These are phyloP conservation scores for Adineta ricciae DNA, from an alignment of 2,888 invertebrate genomes.

Conservation along the genomic window DNA sequence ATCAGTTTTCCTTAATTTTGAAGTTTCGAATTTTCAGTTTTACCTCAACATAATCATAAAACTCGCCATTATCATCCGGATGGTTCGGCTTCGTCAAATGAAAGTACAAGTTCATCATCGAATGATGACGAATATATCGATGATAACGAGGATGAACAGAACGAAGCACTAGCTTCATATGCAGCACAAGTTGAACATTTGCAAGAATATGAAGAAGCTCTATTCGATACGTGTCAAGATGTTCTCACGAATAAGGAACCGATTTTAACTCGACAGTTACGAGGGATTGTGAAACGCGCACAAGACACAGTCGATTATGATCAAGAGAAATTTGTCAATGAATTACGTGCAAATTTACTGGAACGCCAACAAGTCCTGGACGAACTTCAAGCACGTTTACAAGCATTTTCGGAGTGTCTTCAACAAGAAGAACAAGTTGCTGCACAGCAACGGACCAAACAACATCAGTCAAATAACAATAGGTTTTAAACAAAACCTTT, in stretches of 20 bases:
- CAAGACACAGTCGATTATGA: neutral
- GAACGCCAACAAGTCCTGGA: neutral
- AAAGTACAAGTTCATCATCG: neutral
- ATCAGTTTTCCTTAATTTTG: neutral
- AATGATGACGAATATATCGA: neutral
- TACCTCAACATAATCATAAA: neutral
- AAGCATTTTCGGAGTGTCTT: neutral
- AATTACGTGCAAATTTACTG: neutral
- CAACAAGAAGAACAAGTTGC: conserved; percentile 14
- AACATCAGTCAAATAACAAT: neutral
- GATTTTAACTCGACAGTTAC: neutral
- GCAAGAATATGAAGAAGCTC: conserved; percentile 20
- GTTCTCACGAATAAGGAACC: neutral
- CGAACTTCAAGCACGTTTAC: neutral
- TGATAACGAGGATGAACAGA: neutral
- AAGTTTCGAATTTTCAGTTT: neutral
- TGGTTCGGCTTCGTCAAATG: neutral
- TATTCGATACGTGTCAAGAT: neutral
- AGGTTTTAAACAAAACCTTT: neutral
- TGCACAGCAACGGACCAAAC: neutral
- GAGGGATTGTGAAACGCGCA: neutral
- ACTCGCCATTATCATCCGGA: neutral
- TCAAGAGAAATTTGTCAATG: conserved; percentile 19
- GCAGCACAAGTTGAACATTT: conserved; percentile 16
- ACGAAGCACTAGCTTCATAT: conserved; percentile 1